Evolutionary conservation across 2,888 invertebrate species (phyloP), one percentile per base, ranked within the genome.

Genomic region (Amphiduros pacificus): DNA sequence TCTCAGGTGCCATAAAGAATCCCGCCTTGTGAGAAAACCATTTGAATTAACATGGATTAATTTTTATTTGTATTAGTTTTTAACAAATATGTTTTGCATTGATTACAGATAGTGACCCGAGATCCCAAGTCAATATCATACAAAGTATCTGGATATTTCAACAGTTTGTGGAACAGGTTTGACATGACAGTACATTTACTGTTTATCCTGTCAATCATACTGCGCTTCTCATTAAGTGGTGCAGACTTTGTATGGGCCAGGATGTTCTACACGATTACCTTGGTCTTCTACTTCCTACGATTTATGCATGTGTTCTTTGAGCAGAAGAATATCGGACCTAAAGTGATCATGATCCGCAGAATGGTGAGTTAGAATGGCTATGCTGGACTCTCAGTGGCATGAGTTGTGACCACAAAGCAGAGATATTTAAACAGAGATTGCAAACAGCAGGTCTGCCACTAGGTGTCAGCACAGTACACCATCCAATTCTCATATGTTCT

Each of bases 331-430:
- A 76, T 82, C 51, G 82, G 82, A 54, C 82, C 82, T 1, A 82
- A 82, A 68, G 80, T 82, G 60, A 78, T 82, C 69, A 82, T 82
- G 81, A 81, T 82, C 26, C 71, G 72, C 27, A 73, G 71, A 66
- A 82, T 82, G 82, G 82, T 82, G 61, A 68, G 74, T n/a, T n/a
- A n/a, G n/a, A n/a, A n/a, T n/a, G n/a, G n/a, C n/a, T n/a, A n/a
- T n/a, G n/a, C n/a, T n/a, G n/a, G n/a, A n/a, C n/a, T n/a, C n/a
- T n/a, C n/a, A n/a, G n/a, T n/a, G n/a, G n/a, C n/a, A n/a, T n/a
- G n/a, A n/a, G n/a, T n/a, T n/a, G n/a, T n/a, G n/a, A n/a, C n/a
- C n/a, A n/a, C n/a, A n/a, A n/a, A n/a, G n/a, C n/a, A n/a, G n/a
- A n/a, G n/a, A n/a, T n/a, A n/a, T n/a, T n/a, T n/a, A n/a, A n/a